Evolutionary conservation across 2,888 invertebrate species (phyloP).

Genomic region (Microctonus brassicae): DNA sequence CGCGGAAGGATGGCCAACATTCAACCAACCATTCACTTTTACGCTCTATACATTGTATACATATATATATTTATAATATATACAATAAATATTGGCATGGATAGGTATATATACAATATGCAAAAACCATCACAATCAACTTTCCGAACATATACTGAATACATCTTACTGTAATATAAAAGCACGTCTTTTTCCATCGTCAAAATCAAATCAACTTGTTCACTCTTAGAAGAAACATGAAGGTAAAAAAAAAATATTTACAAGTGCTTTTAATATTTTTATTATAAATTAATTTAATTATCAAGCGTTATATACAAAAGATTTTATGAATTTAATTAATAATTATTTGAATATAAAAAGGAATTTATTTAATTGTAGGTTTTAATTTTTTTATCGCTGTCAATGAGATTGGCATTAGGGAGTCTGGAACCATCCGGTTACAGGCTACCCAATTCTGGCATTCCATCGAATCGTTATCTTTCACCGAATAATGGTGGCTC

Average conservation of each 20-base stretch:
- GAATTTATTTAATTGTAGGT: slow-evolving; percentile 44
- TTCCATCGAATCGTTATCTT: slow-evolving; percentile 41
- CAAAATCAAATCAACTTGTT: slow-evolving; percentile 57
- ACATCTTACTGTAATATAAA: slow-evolving; percentile 40
- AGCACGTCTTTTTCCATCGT: slow-evolving; percentile 49
- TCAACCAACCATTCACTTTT: slow-evolving; percentile 47
- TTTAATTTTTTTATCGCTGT: slow-evolving; percentile 46
- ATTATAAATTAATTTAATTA: neutral
- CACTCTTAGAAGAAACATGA: slow-evolving; percentile 57
- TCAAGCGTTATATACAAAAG: too few relatives aligned
- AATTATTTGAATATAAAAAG: too few relatives aligned
- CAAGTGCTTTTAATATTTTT: neutral
- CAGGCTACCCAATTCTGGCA: slow-evolving; percentile 48
- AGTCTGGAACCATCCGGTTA: slow-evolving; percentile 59
- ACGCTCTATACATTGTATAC: slow-evolving; percentile 14
- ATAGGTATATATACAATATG: slow-evolving; percentile 17
- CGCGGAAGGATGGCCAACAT: slow-evolving; percentile 22
- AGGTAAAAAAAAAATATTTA: slow-evolving; percentile 52
- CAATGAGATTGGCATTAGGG: slow-evolving; percentile 45
- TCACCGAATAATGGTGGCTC: slow-evolving; percentile 34
- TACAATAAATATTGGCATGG: too few relatives aligned
- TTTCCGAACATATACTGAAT: slow-evolving; percentile 24
- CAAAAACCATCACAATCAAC: slow-evolving; percentile 29
- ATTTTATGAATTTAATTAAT: too few relatives aligned
- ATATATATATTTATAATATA: slow-evolving; percentile 11